These are phyloP conservation scores for Noctilio leporinus DNA, from an alignment of 2,113 vertebrate species.

Conservation along the genomic window DNA sequence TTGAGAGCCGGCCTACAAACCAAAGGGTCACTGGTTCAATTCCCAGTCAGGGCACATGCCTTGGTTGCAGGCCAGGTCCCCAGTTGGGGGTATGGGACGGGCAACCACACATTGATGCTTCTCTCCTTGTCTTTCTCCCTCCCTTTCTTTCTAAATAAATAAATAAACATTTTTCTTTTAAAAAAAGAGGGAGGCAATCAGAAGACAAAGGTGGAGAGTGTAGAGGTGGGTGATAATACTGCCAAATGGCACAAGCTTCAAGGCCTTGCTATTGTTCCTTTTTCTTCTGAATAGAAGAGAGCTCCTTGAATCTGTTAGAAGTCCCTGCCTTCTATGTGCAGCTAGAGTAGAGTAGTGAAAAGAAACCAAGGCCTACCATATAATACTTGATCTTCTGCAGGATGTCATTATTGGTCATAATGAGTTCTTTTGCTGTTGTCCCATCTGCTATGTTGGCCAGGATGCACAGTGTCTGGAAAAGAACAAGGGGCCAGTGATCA, in stretches of 20 bases:
- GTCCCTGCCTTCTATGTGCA: background rate
- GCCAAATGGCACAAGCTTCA: background rate
- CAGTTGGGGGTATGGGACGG: too few species aligned
- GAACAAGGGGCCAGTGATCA: slow-evolving; percentile 36
- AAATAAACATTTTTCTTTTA: too few species aligned
- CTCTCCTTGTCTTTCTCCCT: too few species aligned
- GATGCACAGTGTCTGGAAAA: slow-evolving; percentile 93
- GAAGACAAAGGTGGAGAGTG: background rate
- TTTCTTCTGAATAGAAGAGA: background rate
- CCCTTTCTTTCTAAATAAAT: too few species aligned
- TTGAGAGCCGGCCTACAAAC: too few species aligned
- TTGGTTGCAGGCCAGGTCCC: too few species aligned
- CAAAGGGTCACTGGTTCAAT: too few species aligned
- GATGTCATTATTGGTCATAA: slow-evolving; percentile 98
- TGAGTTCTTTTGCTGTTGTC: slow-evolving; percentile 95
- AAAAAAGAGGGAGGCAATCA: background rate
- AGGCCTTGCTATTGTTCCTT: background rate
- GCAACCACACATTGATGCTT: too few species aligned
- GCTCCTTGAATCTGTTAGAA: background rate
- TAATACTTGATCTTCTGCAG: slow-evolving; percentile 99
- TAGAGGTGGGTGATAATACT: too few species aligned
- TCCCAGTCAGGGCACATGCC: too few species aligned
- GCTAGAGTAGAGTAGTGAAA: background rate
- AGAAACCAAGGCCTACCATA: slow-evolving; percentile 84
- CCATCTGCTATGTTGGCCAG: slow-evolving; percentile 97